Percentiles rank a stretch among this genome's conserved stretches.
phyloP scores from a whole-genome alignment of 2,113 vertebrate species.

The Myotis brandtii region DNA sequence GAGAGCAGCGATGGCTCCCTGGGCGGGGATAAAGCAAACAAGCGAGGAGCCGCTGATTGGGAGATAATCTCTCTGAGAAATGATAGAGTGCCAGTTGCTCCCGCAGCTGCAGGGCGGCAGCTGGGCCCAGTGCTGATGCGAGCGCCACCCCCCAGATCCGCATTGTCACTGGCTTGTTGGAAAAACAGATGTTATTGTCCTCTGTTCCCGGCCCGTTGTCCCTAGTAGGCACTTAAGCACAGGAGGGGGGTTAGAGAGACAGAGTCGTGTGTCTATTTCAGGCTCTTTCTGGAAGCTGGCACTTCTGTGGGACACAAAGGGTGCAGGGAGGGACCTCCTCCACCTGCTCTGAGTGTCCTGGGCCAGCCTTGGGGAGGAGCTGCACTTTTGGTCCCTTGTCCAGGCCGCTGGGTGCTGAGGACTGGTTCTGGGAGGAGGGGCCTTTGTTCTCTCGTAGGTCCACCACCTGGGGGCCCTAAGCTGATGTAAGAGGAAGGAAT shows the following conservation, averaged over 20 bases:
- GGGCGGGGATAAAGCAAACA: not conserved
- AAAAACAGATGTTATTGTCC: slow-evolving; percentile 73
- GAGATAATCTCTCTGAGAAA: slow-evolving; percentile 34
- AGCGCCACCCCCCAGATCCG: not conserved
- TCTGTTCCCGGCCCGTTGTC: slow-evolving; percentile 60
- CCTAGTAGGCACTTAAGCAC: slow-evolving; percentile 55
- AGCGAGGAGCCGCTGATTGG: not conserved
- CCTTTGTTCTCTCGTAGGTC: not conserved
- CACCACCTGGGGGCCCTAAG: not conserved
- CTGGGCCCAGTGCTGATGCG: slow-evolving; percentile 6
- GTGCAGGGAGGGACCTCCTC: not conserved
- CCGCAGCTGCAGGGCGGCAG: slow-evolving; percentile 33
- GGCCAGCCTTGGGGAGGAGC: not conserved
- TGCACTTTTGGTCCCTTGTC: not conserved
- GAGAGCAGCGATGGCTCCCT: not conserved
- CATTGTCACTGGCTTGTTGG: slow-evolving; percentile 53
- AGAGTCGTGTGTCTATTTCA: not conserved
- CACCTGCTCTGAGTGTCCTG: not conserved
- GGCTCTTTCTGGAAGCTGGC: not conserved
- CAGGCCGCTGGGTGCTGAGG: not conserved
- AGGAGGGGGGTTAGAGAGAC: not conserved
- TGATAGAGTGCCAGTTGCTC: not conserved
- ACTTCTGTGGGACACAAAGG: not conserved
- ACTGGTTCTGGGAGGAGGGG: not conserved
- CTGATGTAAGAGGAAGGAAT: not conserved